These are phyloP conservation scores for Drosophila chauvacae DNA, from an alignment of 1,140 invertebrate genomes.

Conservation along the genomic window DNA sequence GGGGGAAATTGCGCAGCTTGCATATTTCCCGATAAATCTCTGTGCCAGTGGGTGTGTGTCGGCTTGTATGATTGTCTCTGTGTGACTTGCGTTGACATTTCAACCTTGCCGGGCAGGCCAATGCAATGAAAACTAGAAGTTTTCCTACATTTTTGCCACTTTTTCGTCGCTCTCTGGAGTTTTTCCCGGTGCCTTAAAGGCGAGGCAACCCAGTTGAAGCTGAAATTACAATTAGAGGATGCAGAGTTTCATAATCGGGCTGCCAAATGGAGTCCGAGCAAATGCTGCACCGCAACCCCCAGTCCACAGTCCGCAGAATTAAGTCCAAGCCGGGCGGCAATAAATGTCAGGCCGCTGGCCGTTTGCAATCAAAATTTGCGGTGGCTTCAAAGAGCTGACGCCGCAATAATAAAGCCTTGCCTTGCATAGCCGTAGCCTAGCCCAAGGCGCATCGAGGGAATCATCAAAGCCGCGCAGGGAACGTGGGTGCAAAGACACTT, in stretches of 20 bases:
- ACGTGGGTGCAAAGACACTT: slow-evolving; percentile 7
- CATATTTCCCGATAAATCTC: slow-evolving; percentile 48
- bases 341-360: slow-evolving; percentile 48
- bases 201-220: slow-evolving; percentile 3
- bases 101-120: slow-evolving; percentile 40
- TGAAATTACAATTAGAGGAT: slow-evolving; percentile 28
- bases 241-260: slow-evolving; percentile 28
- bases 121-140: slow-evolving; percentile 56
- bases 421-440: slow-evolving; percentile 44
- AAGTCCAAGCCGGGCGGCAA: slow-evolving; percentile 23
- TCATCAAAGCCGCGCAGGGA: slow-evolving; percentile 21
- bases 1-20: slow-evolving; percentile 15
- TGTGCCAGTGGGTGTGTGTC: slow-evolving; percentile 10
- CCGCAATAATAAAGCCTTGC: slow-evolving; percentile 33
- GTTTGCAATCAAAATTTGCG: slow-evolving; percentile 47
- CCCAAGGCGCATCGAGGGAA: slow-evolving; percentile 35
- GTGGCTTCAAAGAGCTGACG: slow-evolving; percentile 55
- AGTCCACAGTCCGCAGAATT: not conserved
- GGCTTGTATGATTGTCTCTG: slow-evolving; percentile 28
- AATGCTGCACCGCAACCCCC: not conserved
- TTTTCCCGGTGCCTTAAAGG: slow-evolving; percentile 18
- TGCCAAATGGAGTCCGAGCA: slow-evolving; percentile 19
- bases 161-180: not conserved
- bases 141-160: slow-evolving; percentile 23
- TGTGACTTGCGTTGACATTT: slow-evolving; percentile 63